Evolutionary conservation across 2,888 invertebrate species (phyloP).

Genomic region (Campoplex nolae): DNA sequence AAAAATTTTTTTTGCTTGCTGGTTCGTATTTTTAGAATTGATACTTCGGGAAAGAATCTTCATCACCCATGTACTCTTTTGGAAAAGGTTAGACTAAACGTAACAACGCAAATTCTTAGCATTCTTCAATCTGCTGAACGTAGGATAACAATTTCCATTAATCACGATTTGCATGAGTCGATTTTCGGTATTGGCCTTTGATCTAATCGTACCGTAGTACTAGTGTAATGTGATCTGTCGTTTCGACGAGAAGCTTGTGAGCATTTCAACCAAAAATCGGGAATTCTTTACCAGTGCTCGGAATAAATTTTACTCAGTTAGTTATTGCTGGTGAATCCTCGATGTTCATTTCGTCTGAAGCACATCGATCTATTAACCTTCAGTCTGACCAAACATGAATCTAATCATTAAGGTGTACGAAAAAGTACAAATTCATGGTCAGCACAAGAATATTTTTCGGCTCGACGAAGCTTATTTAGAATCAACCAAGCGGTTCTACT

Average conservation of each 20-base stretch:
- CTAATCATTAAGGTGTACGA: background rate
- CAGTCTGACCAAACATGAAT: background rate
- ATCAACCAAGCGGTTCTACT: background rate
- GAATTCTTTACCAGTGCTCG: background rate
- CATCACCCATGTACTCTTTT: slow-evolving; percentile 4
- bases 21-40: background rate
- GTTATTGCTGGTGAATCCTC: slow-evolving; percentile 51
- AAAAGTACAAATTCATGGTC: background rate
- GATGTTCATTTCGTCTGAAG: background rate
- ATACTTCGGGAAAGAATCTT: slow-evolving; percentile 1
- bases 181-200: slow-evolving; percentile 45
- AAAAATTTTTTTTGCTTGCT: background rate
- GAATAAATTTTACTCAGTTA: slow-evolving; percentile 55
- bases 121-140: background rate
- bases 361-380: background rate
- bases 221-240: background rate
- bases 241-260: slow-evolving; percentile 8
- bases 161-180: slow-evolving; percentile 52
- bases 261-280: slow-evolving; percentile 32
- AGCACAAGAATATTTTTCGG: background rate
- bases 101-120: slow-evolving; percentile 8
- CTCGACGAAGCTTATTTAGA: background rate
- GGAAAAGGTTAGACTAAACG: slow-evolving; percentile 31
- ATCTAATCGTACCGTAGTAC: slow-evolving; percentile 41
- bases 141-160: slow-evolving; percentile 47